Evolutionary conservation across 2,888 invertebrate genomes (phyloP).

Genomic region (Cylloceria caligata): DNA sequence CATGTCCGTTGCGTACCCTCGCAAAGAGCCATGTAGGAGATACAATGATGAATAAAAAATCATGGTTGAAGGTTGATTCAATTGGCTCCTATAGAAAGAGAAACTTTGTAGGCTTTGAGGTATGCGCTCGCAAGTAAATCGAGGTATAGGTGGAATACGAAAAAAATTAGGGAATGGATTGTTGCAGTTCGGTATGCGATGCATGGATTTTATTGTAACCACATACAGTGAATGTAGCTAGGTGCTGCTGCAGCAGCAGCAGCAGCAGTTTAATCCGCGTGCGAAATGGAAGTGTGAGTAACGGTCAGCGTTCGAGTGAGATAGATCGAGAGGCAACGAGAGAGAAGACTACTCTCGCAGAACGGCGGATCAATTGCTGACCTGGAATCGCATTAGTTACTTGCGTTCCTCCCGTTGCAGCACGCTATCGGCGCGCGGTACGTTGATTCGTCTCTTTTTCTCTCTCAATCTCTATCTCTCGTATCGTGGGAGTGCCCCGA

Average conservation of each 20-base stretch:
- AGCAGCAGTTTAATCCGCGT: conserved; percentile 43
- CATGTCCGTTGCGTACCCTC: not conserved
- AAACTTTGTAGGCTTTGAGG: conserved; percentile 37
- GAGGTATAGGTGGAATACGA: conserved; percentile 2
- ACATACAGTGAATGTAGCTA: conserved; percentile 6
- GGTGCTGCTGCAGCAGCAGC: not conserved
- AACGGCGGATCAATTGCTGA: conserved; percentile 66
- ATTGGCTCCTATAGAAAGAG: conserved; percentile 46
- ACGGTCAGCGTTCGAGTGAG: conserved; percentile 57
- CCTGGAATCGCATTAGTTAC: conserved; percentile 66
- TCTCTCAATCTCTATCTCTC: not conserved
- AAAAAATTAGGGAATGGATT: conserved; percentile 2
- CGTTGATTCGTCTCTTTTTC: conserved; percentile 50
- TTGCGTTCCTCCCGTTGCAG: conserved; percentile 57
- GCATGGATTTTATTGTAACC: conserved; percentile 27
- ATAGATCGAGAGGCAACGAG: conserved; percentile 51
- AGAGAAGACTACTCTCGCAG: conserved; percentile 51
- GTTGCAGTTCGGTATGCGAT: conserved; percentile 7
- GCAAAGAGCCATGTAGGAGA: not conserved
- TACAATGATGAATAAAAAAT: conserved; percentile 12
- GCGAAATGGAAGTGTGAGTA: conserved; percentile 57
- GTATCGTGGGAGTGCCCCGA: conserved; percentile 60
- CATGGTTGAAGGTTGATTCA: conserved; percentile 48
- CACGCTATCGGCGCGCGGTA: conserved; percentile 55
- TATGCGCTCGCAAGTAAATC: conserved; percentile 20